These are phyloP conservation scores for Zingel zingel DNA, from an alignment of 2,113 vertebrate genomes.

Conservation along the genomic window DNA sequence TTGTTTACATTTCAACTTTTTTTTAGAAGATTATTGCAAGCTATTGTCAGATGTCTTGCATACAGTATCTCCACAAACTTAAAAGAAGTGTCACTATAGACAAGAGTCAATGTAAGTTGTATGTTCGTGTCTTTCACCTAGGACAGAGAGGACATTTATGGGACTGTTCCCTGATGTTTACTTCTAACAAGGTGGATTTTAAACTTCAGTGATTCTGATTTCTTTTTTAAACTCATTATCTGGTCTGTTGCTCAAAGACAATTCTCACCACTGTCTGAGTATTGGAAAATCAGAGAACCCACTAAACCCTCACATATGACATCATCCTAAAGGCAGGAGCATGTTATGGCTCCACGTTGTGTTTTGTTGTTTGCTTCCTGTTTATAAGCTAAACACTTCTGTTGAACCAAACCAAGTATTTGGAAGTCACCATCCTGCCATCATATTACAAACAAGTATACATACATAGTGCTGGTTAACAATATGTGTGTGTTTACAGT, in stretches of 20 bases:
- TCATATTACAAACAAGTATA: background rate
- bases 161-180: background rate
- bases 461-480: background rate
- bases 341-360: too few relatives aligned
- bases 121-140: background rate
- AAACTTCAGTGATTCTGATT: background rate
- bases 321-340: background rate
- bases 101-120: background rate
- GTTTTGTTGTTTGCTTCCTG: background rate
- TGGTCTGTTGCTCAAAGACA: background rate
- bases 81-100: background rate
- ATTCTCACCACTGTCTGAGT: background rate
- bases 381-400: background rate
- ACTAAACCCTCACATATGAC: background rate
- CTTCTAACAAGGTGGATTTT: background rate
- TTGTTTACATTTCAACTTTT: conserved; percentile 18
- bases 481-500: background rate
- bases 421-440: background rate
- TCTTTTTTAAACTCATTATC: background rate
- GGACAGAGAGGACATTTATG: background rate
- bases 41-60: background rate
- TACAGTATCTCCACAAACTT: background rate
- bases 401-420: background rate
- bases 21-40: background rate
- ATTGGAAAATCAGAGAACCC: background rate